A percentile compares a stretch with the other conserved stretches of the same genome.
phyloP scores from a whole-genome alignment of 2,888 invertebrate species.

The Drosophila monieri region DNA sequence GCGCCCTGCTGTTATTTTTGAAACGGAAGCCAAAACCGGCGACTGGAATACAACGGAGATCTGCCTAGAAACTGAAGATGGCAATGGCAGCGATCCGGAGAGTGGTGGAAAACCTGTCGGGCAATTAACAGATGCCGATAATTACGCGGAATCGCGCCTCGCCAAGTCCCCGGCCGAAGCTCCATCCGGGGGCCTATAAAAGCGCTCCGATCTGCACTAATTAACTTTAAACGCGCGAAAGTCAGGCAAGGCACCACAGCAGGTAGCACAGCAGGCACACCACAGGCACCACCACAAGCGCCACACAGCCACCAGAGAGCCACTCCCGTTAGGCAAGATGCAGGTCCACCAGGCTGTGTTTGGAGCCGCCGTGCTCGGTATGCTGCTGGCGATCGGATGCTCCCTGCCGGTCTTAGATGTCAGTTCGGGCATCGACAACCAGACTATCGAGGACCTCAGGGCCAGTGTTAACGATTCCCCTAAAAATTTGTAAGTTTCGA shows the following conservation, averaged over 20 bases:
- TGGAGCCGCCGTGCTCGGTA: conserved; percentile 70
- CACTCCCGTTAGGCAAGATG: conserved; percentile 51
- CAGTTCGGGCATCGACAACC: conserved; percentile 77
- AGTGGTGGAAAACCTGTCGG: conserved; percentile 65
- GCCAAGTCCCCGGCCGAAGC: conserved; percentile 29
- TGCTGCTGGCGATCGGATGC: conserved; percentile 65
- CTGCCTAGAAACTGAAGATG: conserved; percentile 43
- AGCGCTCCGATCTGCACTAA: conserved; percentile 62
- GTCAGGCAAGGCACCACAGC: conserved; percentile 53
- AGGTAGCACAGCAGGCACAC: conserved; percentile 20
- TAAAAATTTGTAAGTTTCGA: conserved; percentile 81
- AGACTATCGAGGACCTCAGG: conserved; percentile 75
- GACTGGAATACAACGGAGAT: conserved; percentile 3
- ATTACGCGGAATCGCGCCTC: conserved; percentile 71
- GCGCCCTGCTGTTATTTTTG: conserved; percentile 3
- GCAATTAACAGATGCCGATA: conserved; percentile 75
- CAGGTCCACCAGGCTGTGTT: conserved; percentile 60
- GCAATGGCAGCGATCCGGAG: conserved; percentile 12
- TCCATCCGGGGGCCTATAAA: conserved; percentile 53
- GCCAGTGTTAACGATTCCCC: conserved; percentile 77
- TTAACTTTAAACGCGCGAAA: conserved; percentile 68
- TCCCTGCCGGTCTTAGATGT: conserved; percentile 76
- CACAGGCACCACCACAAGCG: conserved; percentile 7
- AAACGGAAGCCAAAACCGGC: conserved; percentile 43
- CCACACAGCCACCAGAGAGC: conserved; percentile 5